Conservation (phyloP, 2,113 vertebrate genomes). For the Mobula birostris region DNA sequence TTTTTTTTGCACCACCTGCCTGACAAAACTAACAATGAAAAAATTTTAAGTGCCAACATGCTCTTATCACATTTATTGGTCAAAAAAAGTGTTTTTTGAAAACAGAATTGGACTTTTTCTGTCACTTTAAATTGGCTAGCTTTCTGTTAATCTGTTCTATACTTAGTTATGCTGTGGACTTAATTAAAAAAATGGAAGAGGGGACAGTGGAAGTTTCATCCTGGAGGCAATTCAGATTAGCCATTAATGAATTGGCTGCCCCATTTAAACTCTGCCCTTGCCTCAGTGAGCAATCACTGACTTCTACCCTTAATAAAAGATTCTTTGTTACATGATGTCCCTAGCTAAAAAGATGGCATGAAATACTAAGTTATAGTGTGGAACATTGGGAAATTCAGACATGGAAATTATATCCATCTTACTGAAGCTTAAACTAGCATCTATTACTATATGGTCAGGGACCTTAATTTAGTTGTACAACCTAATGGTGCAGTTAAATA, state of each 20-base stretch:
- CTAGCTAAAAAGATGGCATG: background rate
- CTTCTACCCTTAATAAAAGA: background rate
- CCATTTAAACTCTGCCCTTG: background rate
- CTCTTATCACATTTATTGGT: background rate
- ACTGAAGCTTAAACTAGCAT: background rate
- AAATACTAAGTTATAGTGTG: background rate
- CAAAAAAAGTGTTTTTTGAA: background rate
- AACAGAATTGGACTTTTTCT: background rate
- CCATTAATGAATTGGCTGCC: background rate
- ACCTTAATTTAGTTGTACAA: background rate
- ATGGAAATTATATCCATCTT: background rate
- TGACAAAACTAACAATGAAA: background rate
- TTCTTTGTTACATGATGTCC: background rate
- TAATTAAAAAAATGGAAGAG: background rate
- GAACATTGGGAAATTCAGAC: background rate
- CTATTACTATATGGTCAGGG: background rate
- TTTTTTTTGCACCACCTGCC: background rate
- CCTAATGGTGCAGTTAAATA: background rate
- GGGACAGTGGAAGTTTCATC: background rate
- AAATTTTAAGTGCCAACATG: background rate
- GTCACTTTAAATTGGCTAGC: background rate
- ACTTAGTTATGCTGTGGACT: background rate
- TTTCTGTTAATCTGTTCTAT: background rate
- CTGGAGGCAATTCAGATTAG: background rate
- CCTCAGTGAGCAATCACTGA: background rate